These are phyloP conservation scores for Craniophora ligustri DNA, from an alignment of 2,888 invertebrate genomes.

Conservation along the genomic window DNA sequence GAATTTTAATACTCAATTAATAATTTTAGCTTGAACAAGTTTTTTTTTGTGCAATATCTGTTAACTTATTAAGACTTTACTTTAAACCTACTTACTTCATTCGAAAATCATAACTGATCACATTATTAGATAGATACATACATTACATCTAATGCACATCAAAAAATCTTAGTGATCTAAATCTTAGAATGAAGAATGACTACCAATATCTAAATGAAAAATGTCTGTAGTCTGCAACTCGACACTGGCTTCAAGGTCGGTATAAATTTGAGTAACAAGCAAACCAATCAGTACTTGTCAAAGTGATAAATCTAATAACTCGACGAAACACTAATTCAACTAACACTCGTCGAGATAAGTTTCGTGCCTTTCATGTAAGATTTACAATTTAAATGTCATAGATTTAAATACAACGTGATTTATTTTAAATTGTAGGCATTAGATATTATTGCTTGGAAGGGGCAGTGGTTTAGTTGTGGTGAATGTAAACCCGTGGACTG, in stretches of 20 bases:
- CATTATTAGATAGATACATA: conserved; percentile 12
- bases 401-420: conserved; percentile 46
- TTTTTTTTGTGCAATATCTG: neutral
- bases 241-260: conserved; percentile 43
- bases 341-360: conserved; percentile 44
- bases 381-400: conserved; percentile 45
- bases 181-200: conserved; percentile 31
- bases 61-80: too few species aligned
- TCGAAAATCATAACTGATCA: too few species aligned
- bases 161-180: conserved; percentile 4
- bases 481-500: too few species aligned
- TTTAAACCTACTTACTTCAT: too few species aligned
- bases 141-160: neutral
- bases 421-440: too few species aligned
- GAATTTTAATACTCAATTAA: too few species aligned
- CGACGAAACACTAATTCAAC: conserved; percentile 51
- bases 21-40: too few species aligned
- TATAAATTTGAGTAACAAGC: conserved; percentile 59
- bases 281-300: conserved; percentile 63
- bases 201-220: conserved; percentile 38
- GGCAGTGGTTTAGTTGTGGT: too few species aligned
- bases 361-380: conserved; percentile 35
- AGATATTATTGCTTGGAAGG: too few species aligned
- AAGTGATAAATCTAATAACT: conserved; percentile 62
- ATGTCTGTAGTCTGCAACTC: conserved; percentile 31